phyloP scores from a whole-genome alignment of 2,888 invertebrate genomes.

The Galerucella calmariensis region DNA sequence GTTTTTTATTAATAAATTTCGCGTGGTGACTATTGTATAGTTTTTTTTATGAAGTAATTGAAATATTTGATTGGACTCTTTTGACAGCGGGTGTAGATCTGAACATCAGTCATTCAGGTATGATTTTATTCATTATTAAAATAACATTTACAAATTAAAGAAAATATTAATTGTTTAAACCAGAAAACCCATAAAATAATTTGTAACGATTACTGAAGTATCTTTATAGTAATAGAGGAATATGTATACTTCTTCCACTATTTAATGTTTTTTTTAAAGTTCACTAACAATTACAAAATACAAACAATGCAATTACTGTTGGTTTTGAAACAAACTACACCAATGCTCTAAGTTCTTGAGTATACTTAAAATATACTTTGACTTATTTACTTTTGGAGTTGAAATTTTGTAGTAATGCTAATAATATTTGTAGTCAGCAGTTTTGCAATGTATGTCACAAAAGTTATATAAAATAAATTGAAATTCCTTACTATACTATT shows the following conservation, averaged over 20 bases:
- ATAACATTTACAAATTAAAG: neutral
- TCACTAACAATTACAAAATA: neutral
- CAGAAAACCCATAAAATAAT: no score
- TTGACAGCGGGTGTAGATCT: slow-evolving; percentile 39
- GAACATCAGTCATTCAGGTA: slow-evolving; percentile 31
- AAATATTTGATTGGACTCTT: slow-evolving; percentile 31
- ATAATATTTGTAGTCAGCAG: neutral
- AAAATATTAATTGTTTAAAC: neutral
- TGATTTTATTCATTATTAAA: slow-evolving; percentile 29
- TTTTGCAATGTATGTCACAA: neutral
- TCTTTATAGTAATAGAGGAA: no score
- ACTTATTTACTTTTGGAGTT: neutral
- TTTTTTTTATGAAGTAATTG: slow-evolving; percentile 37
- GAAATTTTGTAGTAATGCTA: no score
- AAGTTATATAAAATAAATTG: neutral
- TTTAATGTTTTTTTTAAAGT: neutral
- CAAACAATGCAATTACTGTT: neutral
- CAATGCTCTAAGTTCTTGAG: neutral
- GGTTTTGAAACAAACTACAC: neutral
- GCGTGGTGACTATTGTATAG: slow-evolving; percentile 28
- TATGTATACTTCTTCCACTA: no score
- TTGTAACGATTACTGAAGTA: neutral
- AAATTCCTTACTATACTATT: neutral
- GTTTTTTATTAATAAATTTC: slow-evolving; percentile 3
- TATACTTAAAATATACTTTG: neutral